Conservation (phyloP, 2,888 invertebrate genomes). For the Apotomis turbidana region DNA sequence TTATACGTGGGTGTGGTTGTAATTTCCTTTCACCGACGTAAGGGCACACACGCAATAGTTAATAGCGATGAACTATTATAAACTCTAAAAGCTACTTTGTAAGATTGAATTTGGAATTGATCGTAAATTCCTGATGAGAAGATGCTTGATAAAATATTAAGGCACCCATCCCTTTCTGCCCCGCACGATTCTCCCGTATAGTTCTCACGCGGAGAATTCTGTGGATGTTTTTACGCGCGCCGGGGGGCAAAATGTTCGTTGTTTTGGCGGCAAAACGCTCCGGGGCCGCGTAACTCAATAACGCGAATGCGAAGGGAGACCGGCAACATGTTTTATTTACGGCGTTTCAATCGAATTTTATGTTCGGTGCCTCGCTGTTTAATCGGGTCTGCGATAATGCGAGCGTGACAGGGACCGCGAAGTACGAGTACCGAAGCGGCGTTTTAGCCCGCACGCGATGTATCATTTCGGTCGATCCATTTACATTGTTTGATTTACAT, state of each 20-base stretch:
- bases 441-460: conserved; percentile 58
- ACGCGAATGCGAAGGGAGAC: conserved; percentile 76
- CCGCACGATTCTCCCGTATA: conserved; percentile 66
- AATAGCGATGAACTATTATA: conserved; percentile 50
- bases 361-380: conserved; percentile 54
- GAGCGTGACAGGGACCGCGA: conserved; percentile 63
- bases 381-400: conserved; percentile 62
- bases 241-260: conserved; percentile 83
- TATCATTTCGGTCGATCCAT: conserved; percentile 37
- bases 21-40: conserved; percentile 84
- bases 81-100: conserved; percentile 42
- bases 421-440: conserved; percentile 45
- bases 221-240: conserved; percentile 82
- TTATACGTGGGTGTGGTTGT: conserved; percentile 85
- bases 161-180: conserved; percentile 76
- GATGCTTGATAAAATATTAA: conserved; percentile 83
- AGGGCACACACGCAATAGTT: conserved; percentile 82
- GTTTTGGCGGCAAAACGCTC: conserved; percentile 84
- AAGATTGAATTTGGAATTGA: conserved; percentile 53
- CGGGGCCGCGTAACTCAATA: conserved; percentile 82
- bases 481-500: conserved; percentile 41
- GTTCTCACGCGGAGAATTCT: conserved; percentile 62
- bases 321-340: conserved; percentile 82
- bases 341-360: conserved; percentile 77
- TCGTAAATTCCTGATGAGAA: conserved; percentile 66